Percentiles rank a stretch among this genome's conserved stretches.
Conservation (phyloP, 2,113 vertebrate genomes). For the Pungitius pungitius region DNA sequence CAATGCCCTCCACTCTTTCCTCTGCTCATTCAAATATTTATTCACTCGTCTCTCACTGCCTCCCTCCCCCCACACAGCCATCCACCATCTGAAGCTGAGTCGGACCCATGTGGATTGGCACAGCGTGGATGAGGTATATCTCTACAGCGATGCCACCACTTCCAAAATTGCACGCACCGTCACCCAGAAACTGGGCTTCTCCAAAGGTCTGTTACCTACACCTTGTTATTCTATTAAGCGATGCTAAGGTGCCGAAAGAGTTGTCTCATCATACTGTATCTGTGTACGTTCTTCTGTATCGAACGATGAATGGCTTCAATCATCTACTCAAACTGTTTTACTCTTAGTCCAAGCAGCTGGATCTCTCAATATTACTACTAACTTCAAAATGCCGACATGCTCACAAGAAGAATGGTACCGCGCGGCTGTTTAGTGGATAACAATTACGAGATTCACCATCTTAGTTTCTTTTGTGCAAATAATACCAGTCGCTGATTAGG, state of each 20-base stretch:
- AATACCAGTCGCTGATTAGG: neutral
- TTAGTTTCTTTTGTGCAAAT: neutral
- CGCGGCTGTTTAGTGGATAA: neutral
- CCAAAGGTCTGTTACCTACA: constrained; percentile 87
- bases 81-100: constrained; percentile 93
- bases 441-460: neutral
- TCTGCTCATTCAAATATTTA: constrained; percentile 10
- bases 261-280: neutral
- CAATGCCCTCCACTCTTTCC: constrained; percentile 2
- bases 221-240: neutral
- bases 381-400: neutral
- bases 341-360: neutral
- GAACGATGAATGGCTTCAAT: neutral
- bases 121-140: constrained; percentile 94
- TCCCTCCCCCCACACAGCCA: constrained; percentile 76
- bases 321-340: neutral
- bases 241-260: neutral
- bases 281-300: neutral
- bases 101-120: constrained; percentile 97
- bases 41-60: constrained; percentile 29
- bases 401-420: neutral
- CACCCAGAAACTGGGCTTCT: constrained; percentile 95
- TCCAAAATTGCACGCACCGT: constrained; percentile 98
- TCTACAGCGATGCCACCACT: constrained; percentile 98
- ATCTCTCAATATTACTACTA: neutral